phyloP scores from a whole-genome alignment of 2,113 vertebrate genomes.

The Enhydra lutris region DNA sequence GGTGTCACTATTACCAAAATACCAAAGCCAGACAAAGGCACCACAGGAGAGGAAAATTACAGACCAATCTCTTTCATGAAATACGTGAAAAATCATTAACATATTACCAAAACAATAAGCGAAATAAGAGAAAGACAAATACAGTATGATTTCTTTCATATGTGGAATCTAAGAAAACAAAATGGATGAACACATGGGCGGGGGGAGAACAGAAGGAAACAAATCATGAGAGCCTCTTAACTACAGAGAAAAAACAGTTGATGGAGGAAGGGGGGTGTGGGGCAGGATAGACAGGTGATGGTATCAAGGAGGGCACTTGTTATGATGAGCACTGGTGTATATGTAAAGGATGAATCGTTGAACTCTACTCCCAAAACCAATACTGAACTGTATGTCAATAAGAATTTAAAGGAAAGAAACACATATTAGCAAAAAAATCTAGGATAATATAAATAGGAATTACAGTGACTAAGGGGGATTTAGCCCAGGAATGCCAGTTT shows the following conservation, averaged over 20 bases:
- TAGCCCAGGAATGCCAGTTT: neutral
- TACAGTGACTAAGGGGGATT: neutral
- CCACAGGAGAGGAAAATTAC: too few species aligned
- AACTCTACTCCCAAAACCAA: neutral
- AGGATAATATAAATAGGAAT: neutral
- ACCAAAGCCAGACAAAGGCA: too few species aligned
- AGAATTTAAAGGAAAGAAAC: neutral
- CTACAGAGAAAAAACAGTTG: neutral
- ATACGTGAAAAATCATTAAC: too few species aligned
- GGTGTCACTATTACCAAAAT: too few species aligned
- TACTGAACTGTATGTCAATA: neutral
- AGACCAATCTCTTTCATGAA: too few species aligned
- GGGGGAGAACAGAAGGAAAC: neutral
- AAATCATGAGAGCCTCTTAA: neutral
- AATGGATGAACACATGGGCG: too few species aligned
- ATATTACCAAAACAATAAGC: too few species aligned
- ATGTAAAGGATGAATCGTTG: neutral
- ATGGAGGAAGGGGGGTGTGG: neutral
- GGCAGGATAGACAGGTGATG: neutral
- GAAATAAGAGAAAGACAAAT: too few species aligned
- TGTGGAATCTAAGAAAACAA: too few species aligned
- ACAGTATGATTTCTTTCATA: too few species aligned
- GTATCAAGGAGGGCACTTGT: neutral
- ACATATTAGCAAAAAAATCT: neutral
- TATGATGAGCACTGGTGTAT: neutral